Evolutionary conservation across 2,888 invertebrate species (phyloP), one percentile per base, ranked within the genome.

Genomic region (Lottia gigantea): DNA sequence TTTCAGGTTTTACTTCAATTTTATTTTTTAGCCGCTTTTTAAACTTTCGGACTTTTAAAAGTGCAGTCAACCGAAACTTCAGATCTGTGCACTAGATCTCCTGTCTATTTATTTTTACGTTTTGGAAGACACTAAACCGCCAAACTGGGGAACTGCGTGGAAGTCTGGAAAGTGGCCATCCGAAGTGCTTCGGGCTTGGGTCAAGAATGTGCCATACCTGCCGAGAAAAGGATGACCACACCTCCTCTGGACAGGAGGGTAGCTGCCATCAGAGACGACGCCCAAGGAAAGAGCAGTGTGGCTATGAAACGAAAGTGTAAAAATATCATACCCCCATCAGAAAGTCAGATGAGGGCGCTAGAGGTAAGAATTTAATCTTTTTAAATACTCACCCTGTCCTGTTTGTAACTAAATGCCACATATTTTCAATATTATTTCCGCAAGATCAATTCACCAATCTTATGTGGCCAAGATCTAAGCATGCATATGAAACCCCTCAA

Each of bases 131-230:
- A 40, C 40, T 8, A 26, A 68, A 63, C 55, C 65, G 72, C 67
- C 71, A 77, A 72, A 66, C 80, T 77, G 83, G 84, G 84, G 71
- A 84, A 84, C 77, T 84, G 83, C 64, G 74, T 84, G 45, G 83
- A 84, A 74, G 73, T 82, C 12, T 84, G 81, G 68, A 82, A 78
- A 65, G 64, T 79, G 72, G 80, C 80, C 55, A 71, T 82, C 25
- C 66, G 68, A 66, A 74, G 68, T 70, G 76, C 74, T 64, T 77
- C 74, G 64, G 74, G 66, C 25, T 70, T 74, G 46, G 31, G 55
- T 55, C 55, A 19, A 23, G 55, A 40, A 14, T 66, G 70, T 2
- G 67, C 70, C 0, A 14, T 46, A 16, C 55, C 71, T 16, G 45
- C 64, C 7, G 73, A 75, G 16, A 75, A 71, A 23, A 74, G 72